Conservation (phyloP, 2,797 vertebrate genomes). For the Cuniculus paca region DNA sequence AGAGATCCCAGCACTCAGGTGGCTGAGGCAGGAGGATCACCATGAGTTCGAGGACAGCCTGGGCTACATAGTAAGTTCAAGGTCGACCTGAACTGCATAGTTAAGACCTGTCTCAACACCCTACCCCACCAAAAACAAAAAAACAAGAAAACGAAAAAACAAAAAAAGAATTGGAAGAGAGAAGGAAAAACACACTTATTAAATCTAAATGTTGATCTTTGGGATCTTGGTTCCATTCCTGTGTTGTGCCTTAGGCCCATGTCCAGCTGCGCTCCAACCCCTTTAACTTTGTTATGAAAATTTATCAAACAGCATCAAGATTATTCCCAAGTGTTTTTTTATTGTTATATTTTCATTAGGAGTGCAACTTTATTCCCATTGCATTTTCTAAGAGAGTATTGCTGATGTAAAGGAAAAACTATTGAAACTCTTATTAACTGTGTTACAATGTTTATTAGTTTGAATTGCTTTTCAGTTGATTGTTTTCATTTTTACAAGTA, state of each 20-base stretch:
- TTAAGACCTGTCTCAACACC: no score
- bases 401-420: background rate
- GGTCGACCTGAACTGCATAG: no score
- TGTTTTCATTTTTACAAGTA: background rate
- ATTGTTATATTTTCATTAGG: background rate
- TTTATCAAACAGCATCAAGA: background rate
- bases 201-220: background rate
- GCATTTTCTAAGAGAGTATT: background rate
- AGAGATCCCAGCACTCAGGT: background rate
- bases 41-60: no score
- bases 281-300: background rate
- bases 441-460: background rate
- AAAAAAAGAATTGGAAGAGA: background rate
- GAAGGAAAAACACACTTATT: background rate
- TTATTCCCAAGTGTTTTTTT: conserved; percentile 24
- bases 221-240: background rate
- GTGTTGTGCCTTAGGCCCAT: no score
- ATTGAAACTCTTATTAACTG: background rate
- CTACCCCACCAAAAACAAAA: background rate
- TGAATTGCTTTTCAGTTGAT: background rate
- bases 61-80: no score
- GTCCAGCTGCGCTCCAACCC: background rate
- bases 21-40: background rate
- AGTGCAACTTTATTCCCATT: background rate
- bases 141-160: no score